phyloP scores from a whole-genome alignment of 2,888 invertebrate species.

The Hypena proboscidalis region DNA sequence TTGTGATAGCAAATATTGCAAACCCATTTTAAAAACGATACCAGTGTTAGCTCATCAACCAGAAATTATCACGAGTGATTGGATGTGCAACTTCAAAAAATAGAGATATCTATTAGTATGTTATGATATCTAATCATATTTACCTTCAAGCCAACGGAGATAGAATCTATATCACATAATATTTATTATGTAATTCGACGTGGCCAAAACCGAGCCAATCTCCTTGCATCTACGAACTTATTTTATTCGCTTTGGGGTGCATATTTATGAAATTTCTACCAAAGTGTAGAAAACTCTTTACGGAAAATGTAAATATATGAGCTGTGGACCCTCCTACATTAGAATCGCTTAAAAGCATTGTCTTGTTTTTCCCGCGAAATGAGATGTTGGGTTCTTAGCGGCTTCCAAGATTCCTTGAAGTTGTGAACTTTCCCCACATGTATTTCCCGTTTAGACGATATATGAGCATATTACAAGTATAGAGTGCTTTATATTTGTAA shows the following conservation, averaged over 20 bases:
- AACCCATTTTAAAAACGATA: too few relatives aligned
- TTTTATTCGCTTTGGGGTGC: constrained; percentile 45
- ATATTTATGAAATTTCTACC: constrained; percentile 49
- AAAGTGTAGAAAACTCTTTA: constrained; percentile 52
- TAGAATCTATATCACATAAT: background rate
- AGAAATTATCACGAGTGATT: too few relatives aligned
- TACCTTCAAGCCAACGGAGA: too few relatives aligned
- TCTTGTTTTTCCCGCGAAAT: constrained; percentile 72
- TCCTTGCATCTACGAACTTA: constrained; percentile 30
- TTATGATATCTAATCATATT: too few relatives aligned
- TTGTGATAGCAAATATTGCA: too few relatives aligned
- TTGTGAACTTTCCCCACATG: constrained; percentile 53
- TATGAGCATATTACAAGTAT: constrained; percentile 36
- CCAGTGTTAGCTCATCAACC: too few relatives aligned
- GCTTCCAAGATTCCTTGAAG: constrained; percentile 54
- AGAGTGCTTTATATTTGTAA: constrained; percentile 16
- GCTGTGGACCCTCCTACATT: constrained; percentile 64
- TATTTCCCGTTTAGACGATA: constrained; percentile 38
- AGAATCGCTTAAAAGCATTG: constrained; percentile 81
- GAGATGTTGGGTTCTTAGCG: constrained; percentile 57
- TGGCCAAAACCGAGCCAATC: constrained; percentile 4
- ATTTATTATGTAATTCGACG: background rate
- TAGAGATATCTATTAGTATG: too few relatives aligned
- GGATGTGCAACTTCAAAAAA: too few relatives aligned
- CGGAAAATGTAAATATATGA: constrained; percentile 63